Evolutionary conservation across 2,888 invertebrate species (phyloP).

Genomic region (Coelinius sp.): DNA sequence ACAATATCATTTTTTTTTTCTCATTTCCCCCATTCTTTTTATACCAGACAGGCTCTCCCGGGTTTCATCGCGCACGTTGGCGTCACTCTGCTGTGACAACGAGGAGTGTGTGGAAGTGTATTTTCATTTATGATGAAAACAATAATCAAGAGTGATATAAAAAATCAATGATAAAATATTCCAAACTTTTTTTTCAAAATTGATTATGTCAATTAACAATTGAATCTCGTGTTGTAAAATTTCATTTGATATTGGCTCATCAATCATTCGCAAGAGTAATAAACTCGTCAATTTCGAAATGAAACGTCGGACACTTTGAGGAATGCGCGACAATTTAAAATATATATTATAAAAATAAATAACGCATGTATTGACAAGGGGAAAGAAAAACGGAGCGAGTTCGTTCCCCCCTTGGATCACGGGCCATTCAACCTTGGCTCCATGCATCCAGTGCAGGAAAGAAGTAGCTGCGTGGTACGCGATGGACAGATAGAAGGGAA

Average conservation of each 20-base stretch:
- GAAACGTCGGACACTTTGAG: not conserved
- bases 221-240: not conserved
- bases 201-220: not conserved
- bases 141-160: not conserved
- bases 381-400: constrained; percentile 42
- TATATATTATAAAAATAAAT: not conserved
- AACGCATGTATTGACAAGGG: not conserved
- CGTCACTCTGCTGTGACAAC: constrained; percentile 29
- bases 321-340: constrained; percentile 16
- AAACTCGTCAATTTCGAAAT: not conserved
- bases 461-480: constrained; percentile 14
- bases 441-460: constrained; percentile 26
- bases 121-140: constrained; percentile 1
- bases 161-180: not conserved
- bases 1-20: constrained; percentile 16
- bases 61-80: constrained; percentile 32
- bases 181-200: not conserved
- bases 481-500: constrained; percentile 12
- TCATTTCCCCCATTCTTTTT: not conserved
- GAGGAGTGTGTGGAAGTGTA: not conserved
- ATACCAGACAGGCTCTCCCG: constrained; percentile 16
- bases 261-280: not conserved
- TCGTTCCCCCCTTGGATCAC: constrained; percentile 48
- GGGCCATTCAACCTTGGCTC: constrained; percentile 50
- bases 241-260: not conserved